Base-by-base conservation (phyloP, 2,113 vertebrate genomes). In the Paramisgurnus dabryanus region DNA sequence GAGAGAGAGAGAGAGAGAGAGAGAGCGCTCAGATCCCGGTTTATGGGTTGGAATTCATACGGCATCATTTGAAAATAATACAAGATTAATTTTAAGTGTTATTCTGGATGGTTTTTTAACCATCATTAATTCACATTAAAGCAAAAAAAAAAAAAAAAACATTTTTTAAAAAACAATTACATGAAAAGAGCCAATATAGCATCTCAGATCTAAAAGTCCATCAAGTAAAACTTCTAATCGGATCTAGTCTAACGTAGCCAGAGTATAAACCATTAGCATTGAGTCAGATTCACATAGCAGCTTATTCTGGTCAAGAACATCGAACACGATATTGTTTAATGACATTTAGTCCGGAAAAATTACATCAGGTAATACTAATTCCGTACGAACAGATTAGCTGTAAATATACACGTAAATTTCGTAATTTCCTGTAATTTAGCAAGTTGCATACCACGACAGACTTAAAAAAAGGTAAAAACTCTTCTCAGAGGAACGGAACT, bases 1-100 rank as follows among this genome's bases (percentile, higher is more conserved):
- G 15, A 75, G 13, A 43, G 72, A 85, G 55, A 84, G 77, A 81
- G 86, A 80, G 58, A 5, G 6, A 63, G 57, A 75, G 72, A 75
- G 15, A 75, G 13, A 43, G 72, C 58, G 63, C 63, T 75, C 58
- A 61, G 64, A 75, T 64, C 22, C 58, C 34, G 60, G 40, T 27
- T 61, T 64, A n/a, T 65, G 9, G 18, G 60, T 77, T 27, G n/a
- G 76, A 70, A 72, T 66, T 47, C 60, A 58, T 70, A 15, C 12
- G 34, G 13, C 17, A 53, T 53, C 61, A 49, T 68, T 83, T 70
- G 34, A n/a, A 64, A 68, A 64, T 39, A 66, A 49, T 58, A 58
- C 45, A 67, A 39, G 17, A 50, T 39, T 73, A 41, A 50, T 82
- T 75, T 49, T 67, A 47, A 3, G 12, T 39, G 13, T 55, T 72